A percentile compares a stretch with the other conserved stretches of the same genome.
Evolutionary conservation across 1,140 invertebrate genomes (phyloP).

Genomic region (Drosophila jambulina): DNA sequence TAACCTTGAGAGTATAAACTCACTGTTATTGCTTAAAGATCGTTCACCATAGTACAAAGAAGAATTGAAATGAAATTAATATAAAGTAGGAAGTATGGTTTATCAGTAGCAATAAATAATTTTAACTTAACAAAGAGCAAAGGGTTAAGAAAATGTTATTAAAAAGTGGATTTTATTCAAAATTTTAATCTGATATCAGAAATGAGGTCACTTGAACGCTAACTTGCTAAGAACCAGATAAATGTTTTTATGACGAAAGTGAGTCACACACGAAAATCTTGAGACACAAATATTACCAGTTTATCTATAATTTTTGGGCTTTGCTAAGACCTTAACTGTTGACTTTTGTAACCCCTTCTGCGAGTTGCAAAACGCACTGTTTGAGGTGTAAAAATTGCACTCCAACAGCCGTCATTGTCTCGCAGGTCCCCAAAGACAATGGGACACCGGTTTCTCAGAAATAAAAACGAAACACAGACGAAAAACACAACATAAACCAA

Average conservation of each 20-base stretch:
- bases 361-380: conserved; percentile 27
- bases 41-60: neutral
- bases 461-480: conserved; percentile 31
- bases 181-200: neutral
- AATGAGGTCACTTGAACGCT: conserved; percentile 18
- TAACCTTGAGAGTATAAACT: conserved; percentile 8
- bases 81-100: neutral
- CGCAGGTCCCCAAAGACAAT: conserved; percentile 52
- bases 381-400: conserved; percentile 40
- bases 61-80: neutral
- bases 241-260: neutral
- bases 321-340: neutral
- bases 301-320: neutral
- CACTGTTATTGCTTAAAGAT: neutral
- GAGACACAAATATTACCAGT: neutral
- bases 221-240: neutral
- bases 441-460: conserved; percentile 67
- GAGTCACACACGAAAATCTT: neutral
- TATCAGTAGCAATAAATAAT: neutral
- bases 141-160: neutral
- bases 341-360: conserved; percentile 4
- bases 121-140: neutral
- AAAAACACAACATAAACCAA: conserved; percentile 33
- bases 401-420: conserved; percentile 40
- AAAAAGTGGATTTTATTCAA: neutral